Base-by-base conservation (phyloP, 2,113 vertebrate genomes). In the Menura novaehollandiae region DNA sequence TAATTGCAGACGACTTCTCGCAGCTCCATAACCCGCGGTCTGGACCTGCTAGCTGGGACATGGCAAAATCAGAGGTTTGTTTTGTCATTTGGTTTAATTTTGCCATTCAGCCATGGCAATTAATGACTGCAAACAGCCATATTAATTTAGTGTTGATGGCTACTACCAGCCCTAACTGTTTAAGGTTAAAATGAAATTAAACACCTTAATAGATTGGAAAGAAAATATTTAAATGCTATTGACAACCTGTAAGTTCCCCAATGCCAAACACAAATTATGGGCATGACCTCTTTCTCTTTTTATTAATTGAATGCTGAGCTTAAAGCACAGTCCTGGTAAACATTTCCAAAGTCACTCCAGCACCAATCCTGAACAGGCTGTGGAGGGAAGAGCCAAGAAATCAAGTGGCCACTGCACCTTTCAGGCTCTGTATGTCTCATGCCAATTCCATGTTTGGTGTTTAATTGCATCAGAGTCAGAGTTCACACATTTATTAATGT, bases 181-280 rank as follows among this genome's bases (percentile, higher is more conserved):
- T 71, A 92, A 96, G 97, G 91, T 97, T 97, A 95, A 98, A 97
- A 97, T 83, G 85, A 96, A 98, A 97, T 97, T 97, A 98, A 96
- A 93, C 84, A 95, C 90, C 55, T 88, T 85, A 96, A 94, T 79
- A 95, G 59, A 81, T 13, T 43, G 64, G 53, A 97, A 93, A 96
- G 81, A 89, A 95, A 97, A 97, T 39, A 58, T 13, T 68, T 73
- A 94, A 98, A 95, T 80, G 49, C 47, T 94, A 78, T 91, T 94
- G 96, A 96, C 92, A 97, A 93, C 64, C 89, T 85, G 89, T 72
- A 64, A 71, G 88, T 83, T 97, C 46, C 83, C 85, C 71, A 91
- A 95, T 46, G 63, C 71, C 81, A 88, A 77, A 86, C 87, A 93
- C 58, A 95, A 96, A 96, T 93, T 92, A 91, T 85, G 74, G 82